A percentile compares a stretch with the other conserved stretches of the same genome.
These are phyloP conservation scores for Zaprionus lineosus DNA, from an alignment of 2,888 invertebrate species.

Conservation along the genomic window DNA sequence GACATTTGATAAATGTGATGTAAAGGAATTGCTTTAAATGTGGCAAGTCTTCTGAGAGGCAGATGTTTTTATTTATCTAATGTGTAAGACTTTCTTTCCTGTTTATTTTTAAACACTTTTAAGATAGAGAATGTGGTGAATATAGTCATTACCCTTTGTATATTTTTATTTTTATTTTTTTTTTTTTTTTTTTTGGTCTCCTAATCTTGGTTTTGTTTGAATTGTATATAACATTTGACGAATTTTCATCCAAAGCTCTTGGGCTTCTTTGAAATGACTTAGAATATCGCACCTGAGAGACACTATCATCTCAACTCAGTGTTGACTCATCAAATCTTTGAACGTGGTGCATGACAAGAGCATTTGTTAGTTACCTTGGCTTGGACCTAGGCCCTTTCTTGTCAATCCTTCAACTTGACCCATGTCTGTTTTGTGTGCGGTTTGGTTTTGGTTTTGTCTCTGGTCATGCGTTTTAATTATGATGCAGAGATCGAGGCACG, in stretches of 20 bases:
- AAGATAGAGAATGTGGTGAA: too few relatives aligned
- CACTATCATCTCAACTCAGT: neutral
- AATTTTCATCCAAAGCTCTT: too few relatives aligned
- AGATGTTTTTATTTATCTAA: too few relatives aligned
- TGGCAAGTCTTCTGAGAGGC: too few relatives aligned
- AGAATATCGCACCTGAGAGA: slow-evolving; percentile 25
- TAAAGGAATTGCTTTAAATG: neutral
- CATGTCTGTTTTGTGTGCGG: slow-evolving; percentile 43
- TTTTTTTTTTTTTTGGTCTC: too few relatives aligned
- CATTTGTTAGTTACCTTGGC: slow-evolving; percentile 39
- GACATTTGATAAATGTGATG: slow-evolving; percentile 41
- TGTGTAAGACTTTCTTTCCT: too few relatives aligned
- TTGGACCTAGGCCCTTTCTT: slow-evolving; percentile 20
- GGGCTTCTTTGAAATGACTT: slow-evolving; percentile 29
- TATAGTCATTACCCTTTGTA: too few relatives aligned
- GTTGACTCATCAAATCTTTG: slow-evolving; percentile 5
- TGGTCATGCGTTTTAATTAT: slow-evolving; percentile 77
- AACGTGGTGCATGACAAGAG: slow-evolving; percentile 27
- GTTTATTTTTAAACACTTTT: too few relatives aligned
- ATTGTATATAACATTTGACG: too few relatives aligned
- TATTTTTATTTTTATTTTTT: too few relatives aligned
- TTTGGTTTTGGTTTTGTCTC: slow-evolving; percentile 36
- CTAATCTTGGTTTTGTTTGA: too few relatives aligned
- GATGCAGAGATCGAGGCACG: slow-evolving; percentile 70
- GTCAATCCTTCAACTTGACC: slow-evolving; percentile 72